These are phyloP conservation scores for pig (Sus scrofa) DNA, from an alignment of 2,113 vertebrate genomes.

Conservation along the genomic window T2T-Sscrofa CM000824.6:92343001-92343500, in stretches of 20 bases:
- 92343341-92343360: no score
- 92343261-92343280: neutral
- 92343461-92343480: no score
- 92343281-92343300: neutral
- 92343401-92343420: no score
- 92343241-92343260: neutral
- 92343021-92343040: neutral
- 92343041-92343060: neutral
- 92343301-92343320: neutral
- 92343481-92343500: no score
- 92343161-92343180: neutral
- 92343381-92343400: no score
- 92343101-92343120: neutral
- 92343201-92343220: neutral
- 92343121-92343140: neutral
- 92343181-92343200: neutral
- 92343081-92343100: neutral
- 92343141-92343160: neutral
- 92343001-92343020: neutral
- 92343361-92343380: no score
- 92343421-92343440: no score
- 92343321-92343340: neutral
- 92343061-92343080: neutral
- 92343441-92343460: no score
- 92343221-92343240: neutral